phyloP scores from a whole-genome alignment of 2,113 vertebrate genomes.

The Sinocyclocheilus rhinocerous region DNA sequence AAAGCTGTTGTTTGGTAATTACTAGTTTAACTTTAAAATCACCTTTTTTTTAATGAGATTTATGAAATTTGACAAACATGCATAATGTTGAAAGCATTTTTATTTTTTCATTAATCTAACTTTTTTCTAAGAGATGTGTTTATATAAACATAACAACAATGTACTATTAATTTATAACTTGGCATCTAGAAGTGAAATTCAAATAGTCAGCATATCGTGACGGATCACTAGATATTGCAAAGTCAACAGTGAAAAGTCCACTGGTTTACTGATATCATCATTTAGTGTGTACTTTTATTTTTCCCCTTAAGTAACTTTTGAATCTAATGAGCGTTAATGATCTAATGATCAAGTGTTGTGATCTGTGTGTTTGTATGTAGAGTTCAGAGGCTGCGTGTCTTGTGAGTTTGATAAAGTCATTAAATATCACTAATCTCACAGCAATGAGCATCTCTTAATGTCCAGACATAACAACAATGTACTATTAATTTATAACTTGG shows the following conservation, averaged over 20 bases:
- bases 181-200: conserved; percentile 23
- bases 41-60: too few relatives aligned
- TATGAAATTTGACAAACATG: too few relatives aligned
- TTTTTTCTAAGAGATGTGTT: not conserved
- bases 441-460: not conserved
- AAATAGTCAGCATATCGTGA: conserved; percentile 21
- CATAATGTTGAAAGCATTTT: not conserved
- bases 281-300: not conserved
- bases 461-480: not conserved
- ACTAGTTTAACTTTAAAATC: too few relatives aligned
- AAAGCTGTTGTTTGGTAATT: too few relatives aligned
- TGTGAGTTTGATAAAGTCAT: conserved; percentile 48
- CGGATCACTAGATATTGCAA: not conserved
- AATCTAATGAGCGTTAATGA: not conserved
- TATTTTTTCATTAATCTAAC: too few relatives aligned
- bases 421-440: not conserved
- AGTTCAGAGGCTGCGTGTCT: conserved; percentile 9
- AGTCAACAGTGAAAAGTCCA: conserved; percentile 40
- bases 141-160: not conserved
- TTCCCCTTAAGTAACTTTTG: not conserved
- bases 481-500: not conserved
- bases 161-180: not conserved
- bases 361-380: not conserved
- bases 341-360: not conserved
- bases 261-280: conserved; percentile 1